These are phyloP conservation scores for Labia minor DNA, from an alignment of 2,888 invertebrate genomes.

Conservation along the genomic window DNA sequence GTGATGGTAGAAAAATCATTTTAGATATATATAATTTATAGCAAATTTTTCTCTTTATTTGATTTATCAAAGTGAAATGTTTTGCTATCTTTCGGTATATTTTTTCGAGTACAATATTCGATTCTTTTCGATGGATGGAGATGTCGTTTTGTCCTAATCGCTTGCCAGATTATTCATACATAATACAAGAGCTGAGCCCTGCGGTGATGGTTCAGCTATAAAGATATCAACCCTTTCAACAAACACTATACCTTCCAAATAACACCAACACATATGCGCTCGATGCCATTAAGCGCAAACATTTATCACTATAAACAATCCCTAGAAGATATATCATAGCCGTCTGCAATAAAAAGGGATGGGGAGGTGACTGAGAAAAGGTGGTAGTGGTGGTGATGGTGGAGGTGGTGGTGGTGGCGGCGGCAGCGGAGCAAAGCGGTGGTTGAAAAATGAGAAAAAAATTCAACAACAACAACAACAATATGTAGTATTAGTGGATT, in stretches of 20 bases:
- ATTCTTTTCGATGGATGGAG: not conserved
- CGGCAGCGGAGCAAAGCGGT: not conserved
- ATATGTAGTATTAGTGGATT: not conserved
- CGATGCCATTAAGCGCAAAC: constrained; percentile 3
- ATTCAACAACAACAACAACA: not conserved
- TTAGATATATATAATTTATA: too few relatives aligned
- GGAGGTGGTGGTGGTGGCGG: too few relatives aligned
- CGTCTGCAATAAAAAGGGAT: not conserved
- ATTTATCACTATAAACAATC: constrained; percentile 13
- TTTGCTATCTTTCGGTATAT: not conserved
- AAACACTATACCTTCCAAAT: not conserved
- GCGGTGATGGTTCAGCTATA: constrained; percentile 7
- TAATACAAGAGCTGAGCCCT: not conserved
- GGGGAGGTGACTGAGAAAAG: not conserved
- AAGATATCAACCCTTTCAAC: constrained; percentile 13
- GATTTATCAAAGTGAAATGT: too few relatives aligned
- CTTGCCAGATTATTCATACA: not conserved
- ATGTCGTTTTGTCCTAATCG: not conserved
- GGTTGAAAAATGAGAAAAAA: constrained; percentile 1
- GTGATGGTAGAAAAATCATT: too few relatives aligned
- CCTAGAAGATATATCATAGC: constrained; percentile 7
- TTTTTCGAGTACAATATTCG: not conserved
- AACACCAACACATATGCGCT: not conserved
- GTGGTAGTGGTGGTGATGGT: too few relatives aligned
- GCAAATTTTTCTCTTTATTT: too few relatives aligned